Conservation (phyloP, 2,113 vertebrate species). For the Monarcha castaneiventris region DNA sequence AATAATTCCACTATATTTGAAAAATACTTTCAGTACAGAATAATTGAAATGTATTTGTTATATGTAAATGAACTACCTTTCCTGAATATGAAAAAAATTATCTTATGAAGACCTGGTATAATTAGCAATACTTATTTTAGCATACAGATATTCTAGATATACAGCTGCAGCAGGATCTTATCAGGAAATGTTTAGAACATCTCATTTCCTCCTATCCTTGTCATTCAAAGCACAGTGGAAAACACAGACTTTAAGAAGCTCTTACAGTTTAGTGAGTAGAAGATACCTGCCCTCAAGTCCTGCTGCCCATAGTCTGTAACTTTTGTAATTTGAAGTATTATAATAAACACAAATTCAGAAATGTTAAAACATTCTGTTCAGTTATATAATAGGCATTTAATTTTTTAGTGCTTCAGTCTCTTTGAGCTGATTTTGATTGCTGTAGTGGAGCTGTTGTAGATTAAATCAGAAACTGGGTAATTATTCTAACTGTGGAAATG, state of each 20-base stretch:
- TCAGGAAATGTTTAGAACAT: not conserved
- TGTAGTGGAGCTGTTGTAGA: not conserved
- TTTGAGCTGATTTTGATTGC: not conserved
- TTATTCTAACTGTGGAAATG: not conserved
- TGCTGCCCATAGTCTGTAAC: not conserved
- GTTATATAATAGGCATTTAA: not conserved
- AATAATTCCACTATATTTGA: not conserved
- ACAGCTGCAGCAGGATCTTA: not conserved
- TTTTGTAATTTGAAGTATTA: not conserved
- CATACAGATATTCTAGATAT: not conserved
- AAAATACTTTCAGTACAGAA: not conserved
- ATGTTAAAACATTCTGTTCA: not conserved
- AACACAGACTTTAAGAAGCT: not conserved
- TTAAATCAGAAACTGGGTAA: not conserved
- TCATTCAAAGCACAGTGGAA: not conserved
- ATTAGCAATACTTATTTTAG: not conserved
- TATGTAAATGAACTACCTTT: not conserved
- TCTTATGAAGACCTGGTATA: not conserved
- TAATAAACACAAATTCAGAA: not conserved
- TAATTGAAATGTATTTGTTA: not conserved
- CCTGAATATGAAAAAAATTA: not conserved
- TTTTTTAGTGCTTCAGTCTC: not conserved
- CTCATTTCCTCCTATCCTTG: not conserved
- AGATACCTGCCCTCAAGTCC: not conserved
- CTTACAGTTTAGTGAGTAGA: not conserved